phyloP scores from a whole-genome alignment of 2,113 vertebrate species.

The Caretta caretta region DNA sequence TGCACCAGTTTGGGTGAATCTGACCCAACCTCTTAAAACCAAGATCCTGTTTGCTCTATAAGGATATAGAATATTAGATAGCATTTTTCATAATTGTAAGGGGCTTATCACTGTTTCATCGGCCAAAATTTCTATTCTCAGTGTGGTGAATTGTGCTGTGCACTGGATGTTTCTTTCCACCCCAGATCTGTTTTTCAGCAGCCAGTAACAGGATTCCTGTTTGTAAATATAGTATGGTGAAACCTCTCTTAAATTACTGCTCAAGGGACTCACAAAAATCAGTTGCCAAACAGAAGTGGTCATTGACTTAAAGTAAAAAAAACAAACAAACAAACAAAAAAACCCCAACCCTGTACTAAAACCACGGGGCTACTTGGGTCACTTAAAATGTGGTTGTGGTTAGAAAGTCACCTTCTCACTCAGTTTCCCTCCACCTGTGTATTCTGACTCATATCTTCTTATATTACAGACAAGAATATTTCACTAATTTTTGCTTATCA shows the following conservation, averaged over 20 bases:
- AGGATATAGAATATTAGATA: not conserved
- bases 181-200: not conserved
- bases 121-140: not conserved
- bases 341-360: not conserved
- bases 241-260: not conserved
- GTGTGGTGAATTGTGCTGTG: not conserved
- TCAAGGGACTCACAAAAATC: not conserved
- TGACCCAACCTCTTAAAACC: not conserved
- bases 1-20: not conserved
- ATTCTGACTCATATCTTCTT: fast-evolving
- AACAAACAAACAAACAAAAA: not conserved
- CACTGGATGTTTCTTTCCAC: not conserved
- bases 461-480: not conserved
- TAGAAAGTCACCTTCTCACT: fast-evolving
- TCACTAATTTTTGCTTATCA: not conserved
- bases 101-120: not conserved
- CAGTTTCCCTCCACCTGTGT: not conserved
- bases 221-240: not conserved
- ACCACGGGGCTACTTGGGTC: not conserved
- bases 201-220: not conserved
- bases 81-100: not conserved
- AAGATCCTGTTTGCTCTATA: not conserved
- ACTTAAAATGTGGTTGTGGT: not conserved
- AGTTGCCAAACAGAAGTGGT: not conserved
- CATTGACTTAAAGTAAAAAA: not conserved